These are phyloP conservation scores for Passer domesticus DNA, from an alignment of 2,113 vertebrate species.

Conservation along the genomic window DNA sequence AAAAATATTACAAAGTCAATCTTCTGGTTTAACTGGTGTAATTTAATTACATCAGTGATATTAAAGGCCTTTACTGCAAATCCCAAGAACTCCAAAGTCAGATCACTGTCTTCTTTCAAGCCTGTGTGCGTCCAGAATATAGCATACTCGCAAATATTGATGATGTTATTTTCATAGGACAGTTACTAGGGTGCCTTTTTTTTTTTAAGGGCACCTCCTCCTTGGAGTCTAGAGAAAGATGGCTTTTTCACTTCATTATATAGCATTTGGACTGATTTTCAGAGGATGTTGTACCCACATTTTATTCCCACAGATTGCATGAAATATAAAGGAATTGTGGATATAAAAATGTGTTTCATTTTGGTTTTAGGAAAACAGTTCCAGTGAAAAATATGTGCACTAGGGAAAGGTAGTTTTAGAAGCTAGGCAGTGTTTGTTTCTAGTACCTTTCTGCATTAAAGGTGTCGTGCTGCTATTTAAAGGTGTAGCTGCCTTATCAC, in stretches of 20 bases:
- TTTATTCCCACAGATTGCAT: background rate
- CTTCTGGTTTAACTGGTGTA: slow-evolving; percentile 39
- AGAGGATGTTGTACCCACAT: background rate
- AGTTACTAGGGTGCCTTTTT: background rate
- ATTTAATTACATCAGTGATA: slow-evolving; percentile 20
- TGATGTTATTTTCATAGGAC: slow-evolving; percentile 6
- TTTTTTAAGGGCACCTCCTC: background rate
- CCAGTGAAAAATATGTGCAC: background rate
- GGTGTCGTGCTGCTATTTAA: background rate
- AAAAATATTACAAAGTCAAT: slow-evolving; percentile 20
- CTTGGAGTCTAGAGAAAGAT: background rate
- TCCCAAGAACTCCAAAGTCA: slow-evolving; percentile 21
- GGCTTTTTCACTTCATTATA: slow-evolving; percentile 42
- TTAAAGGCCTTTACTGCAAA: slow-evolving; percentile 40
- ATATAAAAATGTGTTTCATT: background rate
- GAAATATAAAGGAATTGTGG: background rate
- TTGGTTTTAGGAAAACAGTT: background rate
- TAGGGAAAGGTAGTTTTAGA: background rate
- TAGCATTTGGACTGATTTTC: background rate
- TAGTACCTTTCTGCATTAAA: background rate
- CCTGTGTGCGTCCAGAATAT: slow-evolving; percentile 20
- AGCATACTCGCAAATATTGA: slow-evolving; percentile 55
- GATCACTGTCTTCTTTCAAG: background rate
- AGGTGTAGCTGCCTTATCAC: background rate
- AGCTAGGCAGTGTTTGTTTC: background rate